A percentile compares a stretch with the other conserved stretches of the same genome.
Evolutionary conservation across 2,888 invertebrate genomes (phyloP).

Genomic region (Apantesis nais): DNA sequence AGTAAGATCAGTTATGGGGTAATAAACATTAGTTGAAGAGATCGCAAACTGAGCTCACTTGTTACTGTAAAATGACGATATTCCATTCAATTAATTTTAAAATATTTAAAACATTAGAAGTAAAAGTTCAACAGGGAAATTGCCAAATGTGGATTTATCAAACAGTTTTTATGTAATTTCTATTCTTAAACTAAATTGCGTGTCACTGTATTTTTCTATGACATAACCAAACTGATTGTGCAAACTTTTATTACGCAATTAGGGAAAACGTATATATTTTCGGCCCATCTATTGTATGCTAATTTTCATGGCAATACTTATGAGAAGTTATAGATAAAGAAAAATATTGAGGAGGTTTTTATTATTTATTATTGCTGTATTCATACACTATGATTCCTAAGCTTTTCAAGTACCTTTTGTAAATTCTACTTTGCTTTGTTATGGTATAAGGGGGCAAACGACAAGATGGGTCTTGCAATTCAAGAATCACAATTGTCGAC

Average conservation of each 20-base stretch:
- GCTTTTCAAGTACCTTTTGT: background rate
- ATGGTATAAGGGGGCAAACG: too few relatives aligned
- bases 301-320: background rate
- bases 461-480: background rate
- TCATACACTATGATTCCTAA: too few relatives aligned
- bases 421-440: background rate
- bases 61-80: background rate
- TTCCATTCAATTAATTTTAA: slow-evolving; percentile 25
- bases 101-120: slow-evolving; percentile 36
- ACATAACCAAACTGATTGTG: slow-evolving; percentile 6
- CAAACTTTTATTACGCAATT: background rate
- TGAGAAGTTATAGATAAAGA: background rate
- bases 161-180: slow-evolving; percentile 24
- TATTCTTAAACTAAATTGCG: slow-evolving; percentile 7
- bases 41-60: background rate
- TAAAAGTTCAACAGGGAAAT: slow-evolving; percentile 20
- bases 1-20: background rate
- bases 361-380: background rate
- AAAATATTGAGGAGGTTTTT: background rate
- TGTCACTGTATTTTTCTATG: slow-evolving; percentile 19
- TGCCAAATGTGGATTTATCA: slow-evolving; percentile 14
- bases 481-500: too few relatives aligned
- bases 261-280: background rate
- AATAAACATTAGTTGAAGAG: background rate
- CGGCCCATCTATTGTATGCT: background rate